Conservation (phyloP, 2,113 vertebrate genomes). For the Trogon surrucura region DNA sequence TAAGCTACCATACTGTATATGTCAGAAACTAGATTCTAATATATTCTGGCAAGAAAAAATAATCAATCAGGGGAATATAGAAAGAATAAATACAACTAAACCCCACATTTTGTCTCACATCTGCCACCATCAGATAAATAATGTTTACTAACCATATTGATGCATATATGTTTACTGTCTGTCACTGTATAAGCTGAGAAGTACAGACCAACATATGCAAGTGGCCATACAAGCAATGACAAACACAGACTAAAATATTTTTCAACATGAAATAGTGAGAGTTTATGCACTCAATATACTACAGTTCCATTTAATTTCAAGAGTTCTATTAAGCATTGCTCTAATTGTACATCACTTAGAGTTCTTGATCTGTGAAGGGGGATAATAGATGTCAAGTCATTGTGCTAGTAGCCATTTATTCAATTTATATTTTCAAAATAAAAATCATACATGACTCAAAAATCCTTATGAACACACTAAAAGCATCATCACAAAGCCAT, state of each 20-base stretch:
- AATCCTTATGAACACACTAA: not conserved
- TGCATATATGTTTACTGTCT: not conserved
- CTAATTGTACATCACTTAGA: not conserved
- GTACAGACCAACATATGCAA: not conserved
- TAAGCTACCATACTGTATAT: not conserved
- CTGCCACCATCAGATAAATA: not conserved
- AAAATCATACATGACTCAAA: slow-evolving; percentile 9
- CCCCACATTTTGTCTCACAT: not conserved
- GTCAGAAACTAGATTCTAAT: not conserved
- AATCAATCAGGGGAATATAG: not conserved
- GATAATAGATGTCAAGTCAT: slow-evolving; percentile 9
- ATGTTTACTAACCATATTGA: not conserved
- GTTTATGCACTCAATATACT: not conserved
- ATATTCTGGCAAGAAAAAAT: not conserved
- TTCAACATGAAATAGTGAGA: not conserved
- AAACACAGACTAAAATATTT: not conserved
- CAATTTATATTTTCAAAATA: slow-evolving; percentile 33
- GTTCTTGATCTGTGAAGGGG: slow-evolving; percentile 7
- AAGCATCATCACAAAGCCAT: slow-evolving; percentile 27
- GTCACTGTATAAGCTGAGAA: not conserved
- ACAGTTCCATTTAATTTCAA: not conserved
- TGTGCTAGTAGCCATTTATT: not conserved
- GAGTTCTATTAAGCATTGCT: not conserved
- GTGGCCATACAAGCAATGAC: not conserved
- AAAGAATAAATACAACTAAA: not conserved